phyloP scores from a whole-genome alignment of 2,888 invertebrate genomes.

The Steromphala cineraria region DNA sequence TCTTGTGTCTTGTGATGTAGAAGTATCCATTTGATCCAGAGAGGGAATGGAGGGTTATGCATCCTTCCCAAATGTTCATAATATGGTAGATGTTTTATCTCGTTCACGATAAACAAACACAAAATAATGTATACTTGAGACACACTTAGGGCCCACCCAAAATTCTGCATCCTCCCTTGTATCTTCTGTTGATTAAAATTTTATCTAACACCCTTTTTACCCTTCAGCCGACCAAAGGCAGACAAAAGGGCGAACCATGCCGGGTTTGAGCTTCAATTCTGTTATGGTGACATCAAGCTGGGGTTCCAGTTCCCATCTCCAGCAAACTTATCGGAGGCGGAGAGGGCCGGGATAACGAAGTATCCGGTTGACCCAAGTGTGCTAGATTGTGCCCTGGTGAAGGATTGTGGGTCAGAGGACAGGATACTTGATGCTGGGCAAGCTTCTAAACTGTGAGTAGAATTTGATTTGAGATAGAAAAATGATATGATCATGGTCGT shows the following conservation, averaged over 20 bases:
- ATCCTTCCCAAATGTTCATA: too few species aligned
- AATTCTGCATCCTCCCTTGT: too few species aligned
- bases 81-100: too few species aligned
- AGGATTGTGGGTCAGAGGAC: conserved; percentile 45
- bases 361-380: conserved; percentile 8
- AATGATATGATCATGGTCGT: too few species aligned
- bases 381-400: conserved; percentile 10
- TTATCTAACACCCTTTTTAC: background rate
- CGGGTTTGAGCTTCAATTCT: conserved; percentile 92
- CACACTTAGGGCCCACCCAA: too few species aligned
- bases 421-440: conserved; percentile 24
- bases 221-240: conserved; percentile 43
- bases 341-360: background rate
- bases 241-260: conserved; percentile 78
- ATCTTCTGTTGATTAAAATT: too few species aligned
- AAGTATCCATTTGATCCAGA: too few species aligned
- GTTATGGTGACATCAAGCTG: conserved; percentile 92
- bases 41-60: too few species aligned
- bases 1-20: too few species aligned
- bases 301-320: conserved; percentile 82
- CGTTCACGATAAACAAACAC: too few species aligned
- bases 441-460: conserved; percentile 18
- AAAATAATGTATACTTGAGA: too few species aligned
- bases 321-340: conserved; percentile 37
- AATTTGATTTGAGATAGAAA: too few species aligned